A percentile compares a stretch with the other conserved stretches of the same genome.
phyloP scores from a whole-genome alignment of 2,888 invertebrate genomes.

The Leptogaster cylindrica region DNA sequence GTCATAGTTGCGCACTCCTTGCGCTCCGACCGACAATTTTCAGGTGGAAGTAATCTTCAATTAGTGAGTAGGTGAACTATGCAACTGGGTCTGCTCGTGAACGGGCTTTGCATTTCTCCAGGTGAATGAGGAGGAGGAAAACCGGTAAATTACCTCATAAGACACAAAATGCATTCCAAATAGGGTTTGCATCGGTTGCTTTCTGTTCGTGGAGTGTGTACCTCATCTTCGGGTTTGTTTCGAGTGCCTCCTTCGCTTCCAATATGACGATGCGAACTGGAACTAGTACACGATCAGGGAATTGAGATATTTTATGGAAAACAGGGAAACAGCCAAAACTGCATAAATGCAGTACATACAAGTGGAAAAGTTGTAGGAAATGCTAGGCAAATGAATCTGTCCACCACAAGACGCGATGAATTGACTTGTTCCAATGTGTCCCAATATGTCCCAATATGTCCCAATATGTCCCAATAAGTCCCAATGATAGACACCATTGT shows the following conservation, averaged over 20 bases:
- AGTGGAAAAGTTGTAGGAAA: too few relatives aligned
- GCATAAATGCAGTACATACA: background rate
- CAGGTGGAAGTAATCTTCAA: background rate
- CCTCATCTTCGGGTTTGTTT: too few relatives aligned
- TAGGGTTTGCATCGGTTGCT: background rate
- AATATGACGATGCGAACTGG: too few relatives aligned
- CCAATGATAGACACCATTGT: too few relatives aligned
- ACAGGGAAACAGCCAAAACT: background rate
- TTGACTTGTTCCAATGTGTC: too few relatives aligned
- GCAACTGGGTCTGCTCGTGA: background rate
- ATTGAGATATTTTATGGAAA: background rate
- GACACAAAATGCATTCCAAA: background rate
- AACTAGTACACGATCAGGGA: too few relatives aligned
- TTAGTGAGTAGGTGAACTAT: slow-evolving; percentile 1
- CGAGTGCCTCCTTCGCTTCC: too few relatives aligned
- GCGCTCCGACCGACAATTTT: background rate
- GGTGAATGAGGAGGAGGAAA: background rate
- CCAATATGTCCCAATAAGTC: too few relatives aligned
- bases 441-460: too few relatives aligned
- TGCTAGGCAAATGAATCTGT: too few relatives aligned
- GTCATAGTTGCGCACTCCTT: background rate
- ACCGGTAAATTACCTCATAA: background rate
- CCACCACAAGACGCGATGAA: too few relatives aligned
- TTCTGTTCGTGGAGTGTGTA: background rate
- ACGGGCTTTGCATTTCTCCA: background rate